Evolutionary conservation across 2,797 vertebrate genomes (phyloP).

Genomic region (Mus caroli): DNA sequence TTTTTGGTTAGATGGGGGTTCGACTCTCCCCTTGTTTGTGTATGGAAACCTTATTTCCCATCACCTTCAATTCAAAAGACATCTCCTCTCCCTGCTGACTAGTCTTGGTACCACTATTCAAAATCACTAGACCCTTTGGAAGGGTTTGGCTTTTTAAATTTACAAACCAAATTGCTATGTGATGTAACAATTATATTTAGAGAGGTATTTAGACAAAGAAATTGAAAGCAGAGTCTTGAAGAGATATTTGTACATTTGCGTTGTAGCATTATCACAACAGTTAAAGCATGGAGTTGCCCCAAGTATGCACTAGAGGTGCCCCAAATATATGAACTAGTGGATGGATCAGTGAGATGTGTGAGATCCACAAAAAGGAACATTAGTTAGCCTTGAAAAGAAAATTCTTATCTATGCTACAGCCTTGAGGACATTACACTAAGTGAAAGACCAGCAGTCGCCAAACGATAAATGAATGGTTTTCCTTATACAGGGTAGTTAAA

Average conservation of each 20-base stretch:
- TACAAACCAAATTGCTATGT: background rate
- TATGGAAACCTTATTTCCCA: background rate
- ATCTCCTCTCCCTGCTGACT: background rate
- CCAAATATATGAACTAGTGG: too few relatives aligned
- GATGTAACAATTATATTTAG: background rate
- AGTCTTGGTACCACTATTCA: background rate
- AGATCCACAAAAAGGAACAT: background rate
- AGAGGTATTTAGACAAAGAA: background rate
- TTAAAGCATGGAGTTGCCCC: background rate
- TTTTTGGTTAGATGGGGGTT: background rate
- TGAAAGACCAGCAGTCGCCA: constrained; percentile 7
- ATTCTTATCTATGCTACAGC: background rate
- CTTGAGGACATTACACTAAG: background rate
- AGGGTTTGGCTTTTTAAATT: background rate
- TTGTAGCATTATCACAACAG: background rate
- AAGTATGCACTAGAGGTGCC: too few relatives aligned
- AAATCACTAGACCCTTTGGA: background rate
- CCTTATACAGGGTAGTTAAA: too few relatives aligned
- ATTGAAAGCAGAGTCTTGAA: background rate
- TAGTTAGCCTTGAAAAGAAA: background rate
- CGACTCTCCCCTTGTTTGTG: background rate
- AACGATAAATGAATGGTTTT: background rate
- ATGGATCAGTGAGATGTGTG: background rate
- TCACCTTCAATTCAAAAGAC: constrained; percentile 12
- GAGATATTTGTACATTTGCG: background rate